Evolutionary conservation across 2,797 vertebrate species (phyloP).

Genomic region (Tapirus indicus): DNA sequence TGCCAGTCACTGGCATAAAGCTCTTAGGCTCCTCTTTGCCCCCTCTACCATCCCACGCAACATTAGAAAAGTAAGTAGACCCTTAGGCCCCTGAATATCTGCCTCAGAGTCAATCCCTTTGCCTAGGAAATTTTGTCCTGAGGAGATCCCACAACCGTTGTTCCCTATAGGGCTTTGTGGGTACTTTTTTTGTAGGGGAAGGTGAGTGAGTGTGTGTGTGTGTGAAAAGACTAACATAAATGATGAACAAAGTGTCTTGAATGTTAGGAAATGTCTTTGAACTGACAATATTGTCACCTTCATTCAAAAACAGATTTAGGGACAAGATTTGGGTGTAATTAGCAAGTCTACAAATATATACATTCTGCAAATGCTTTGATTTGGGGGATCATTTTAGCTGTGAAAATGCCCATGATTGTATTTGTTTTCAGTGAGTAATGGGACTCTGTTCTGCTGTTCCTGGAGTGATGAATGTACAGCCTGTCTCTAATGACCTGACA

Average conservation of each 20-base stretch:
- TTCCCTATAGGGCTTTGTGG: background rate
- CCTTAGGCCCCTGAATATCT: background rate
- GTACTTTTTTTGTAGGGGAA: background rate
- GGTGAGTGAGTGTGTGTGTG: background rate
- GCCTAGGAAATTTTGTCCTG: background rate
- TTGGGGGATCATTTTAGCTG: background rate
- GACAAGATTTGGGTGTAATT: slow-evolving; percentile 14
- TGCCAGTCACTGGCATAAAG: background rate
- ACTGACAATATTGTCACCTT: slow-evolving; percentile 6
- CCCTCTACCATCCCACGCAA: background rate
- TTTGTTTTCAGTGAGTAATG: slow-evolving; percentile 45
- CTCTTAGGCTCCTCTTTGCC: background rate
- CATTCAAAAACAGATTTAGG: slow-evolving; percentile 44
- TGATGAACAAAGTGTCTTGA: background rate
- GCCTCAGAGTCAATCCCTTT: background rate
- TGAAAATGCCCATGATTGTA: background rate
- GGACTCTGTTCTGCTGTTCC: background rate
- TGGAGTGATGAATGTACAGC: slow-evolving; percentile 2
- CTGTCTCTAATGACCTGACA: slow-evolving; percentile 42
- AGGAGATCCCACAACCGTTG: background rate
- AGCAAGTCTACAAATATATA: background rate
- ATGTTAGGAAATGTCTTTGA: slow-evolving; percentile 38
- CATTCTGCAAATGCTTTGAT: slow-evolving; percentile 18
- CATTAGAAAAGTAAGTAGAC: background rate
- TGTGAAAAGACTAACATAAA: background rate